phyloP scores from a whole-genome alignment of 1,140 invertebrate species.

The Schlechtendalia chinensis region DNA sequence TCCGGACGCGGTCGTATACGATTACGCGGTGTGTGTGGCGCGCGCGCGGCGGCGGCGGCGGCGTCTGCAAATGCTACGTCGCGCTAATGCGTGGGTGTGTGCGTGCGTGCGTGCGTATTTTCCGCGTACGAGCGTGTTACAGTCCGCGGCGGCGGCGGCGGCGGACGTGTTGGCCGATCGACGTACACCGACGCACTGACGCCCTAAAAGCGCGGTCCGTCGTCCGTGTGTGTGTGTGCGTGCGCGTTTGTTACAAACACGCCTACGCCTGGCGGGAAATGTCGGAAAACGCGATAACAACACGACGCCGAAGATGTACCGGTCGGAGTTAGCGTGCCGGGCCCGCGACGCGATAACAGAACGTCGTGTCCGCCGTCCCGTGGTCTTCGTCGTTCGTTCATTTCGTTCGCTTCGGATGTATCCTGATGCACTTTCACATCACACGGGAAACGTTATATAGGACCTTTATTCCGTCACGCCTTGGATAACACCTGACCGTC shows the following conservation, averaged over 20 bases:
- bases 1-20: neutral
- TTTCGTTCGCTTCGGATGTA: no score
- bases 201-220: constrained; percentile 31
- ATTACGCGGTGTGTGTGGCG: neutral
- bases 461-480: no score
- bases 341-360: no score
- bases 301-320: neutral
- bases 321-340: neutral
- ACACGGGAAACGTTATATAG: no score
- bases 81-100: neutral
- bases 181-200: constrained; percentile 45
- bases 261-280: constrained; percentile 26
- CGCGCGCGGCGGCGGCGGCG: constrained; percentile 16
- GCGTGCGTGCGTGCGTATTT: neutral
- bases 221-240: no score
- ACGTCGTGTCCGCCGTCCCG: no score
- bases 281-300: constrained; percentile 3
- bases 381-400: no score
- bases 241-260: neutral
- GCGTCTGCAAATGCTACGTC: constrained; percentile 27
- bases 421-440: no score
- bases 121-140: neutral
- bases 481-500: no score
- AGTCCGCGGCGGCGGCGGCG: neutral
- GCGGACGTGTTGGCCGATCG: constrained; percentile 39